Base-by-base conservation (phyloP, 1,140 invertebrate species). In the Metopolophium dirhodum region DNA sequence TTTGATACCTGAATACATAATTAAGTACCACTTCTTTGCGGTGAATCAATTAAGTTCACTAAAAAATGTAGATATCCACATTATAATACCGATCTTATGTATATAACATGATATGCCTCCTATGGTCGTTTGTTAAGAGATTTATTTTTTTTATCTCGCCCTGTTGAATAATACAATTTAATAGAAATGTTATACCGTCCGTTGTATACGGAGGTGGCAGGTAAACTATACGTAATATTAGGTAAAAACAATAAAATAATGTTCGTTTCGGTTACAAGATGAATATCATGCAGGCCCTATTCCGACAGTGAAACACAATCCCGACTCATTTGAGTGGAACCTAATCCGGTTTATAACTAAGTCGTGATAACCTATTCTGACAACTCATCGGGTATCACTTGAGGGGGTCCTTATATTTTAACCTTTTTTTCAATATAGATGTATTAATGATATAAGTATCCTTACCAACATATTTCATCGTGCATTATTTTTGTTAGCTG, bases 221-320 rank as follows among this genome's bases (percentile, higher is more conserved):
- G 87, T 88, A 88, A 88, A 9, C 22, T 85, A 54, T 88, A 88
- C 87, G 7, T 89, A 57, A 57, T 57, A 89, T 89, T 89, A 89
- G 51, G 49, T 89, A 89, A 89, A 88, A 54, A 87, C 86, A 87
- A 87, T 87, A 86, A 88, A 88, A 88, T 51, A 89, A 37, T 57
- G 87, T 54, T 37, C 22, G 35, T 89, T 89, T 54, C 35, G 22
- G 87, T 54, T 89, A 54, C 47, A 51, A 89, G 87, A 89, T 57
- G n/a, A 57, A 89, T 89, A 89, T 89, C 87, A n/a, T 37, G n/a
- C 49, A 87, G 18, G 47, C 18, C 47, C 7, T 87, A 57, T 89
- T 45, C 11, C 18, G 61, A 91, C 54, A 47, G 68, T 35, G 68
- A 83, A 91, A 91, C n/a, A 82, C 68, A 91, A 91, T 91, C 90